Evolutionary conservation across 2,113 vertebrate species (phyloP).

Genomic region (Thamnaconus septentrionalis): DNA sequence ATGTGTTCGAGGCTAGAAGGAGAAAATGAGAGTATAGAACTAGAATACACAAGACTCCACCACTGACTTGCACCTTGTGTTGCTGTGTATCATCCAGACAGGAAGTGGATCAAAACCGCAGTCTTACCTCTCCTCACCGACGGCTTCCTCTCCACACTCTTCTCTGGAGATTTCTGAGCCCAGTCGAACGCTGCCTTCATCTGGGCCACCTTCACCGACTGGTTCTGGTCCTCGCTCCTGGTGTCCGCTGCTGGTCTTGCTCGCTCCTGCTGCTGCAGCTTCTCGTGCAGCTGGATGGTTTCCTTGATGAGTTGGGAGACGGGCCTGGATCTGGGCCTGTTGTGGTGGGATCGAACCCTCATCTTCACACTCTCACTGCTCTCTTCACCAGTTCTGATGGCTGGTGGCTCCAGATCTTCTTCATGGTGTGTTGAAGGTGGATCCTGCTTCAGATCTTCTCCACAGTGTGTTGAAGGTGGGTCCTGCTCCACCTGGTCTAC

Average conservation of each 20-base stretch:
- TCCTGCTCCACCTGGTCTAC: too few relatives aligned
- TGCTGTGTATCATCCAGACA: background rate
- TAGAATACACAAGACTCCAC: too few relatives aligned
- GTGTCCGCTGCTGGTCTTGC: conserved; percentile 56
- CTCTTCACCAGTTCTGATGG: conserved; percentile 12
- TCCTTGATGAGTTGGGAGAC: conserved; percentile 78
- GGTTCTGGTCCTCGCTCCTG: conserved; percentile 65
- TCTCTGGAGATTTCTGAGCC: conserved; percentile 71
- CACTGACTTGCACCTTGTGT: too few relatives aligned
- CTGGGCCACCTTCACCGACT: conserved; percentile 74
- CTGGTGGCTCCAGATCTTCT: too few relatives aligned
- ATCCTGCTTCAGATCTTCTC: background rate
- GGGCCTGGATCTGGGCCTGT: conserved; percentile 55
- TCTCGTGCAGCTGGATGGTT: conserved; percentile 73
- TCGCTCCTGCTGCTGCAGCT: conserved; percentile 66
- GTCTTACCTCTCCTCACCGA: conserved; percentile 76
- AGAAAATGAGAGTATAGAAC: too few relatives aligned
- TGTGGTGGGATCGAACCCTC: conserved; percentile 38
- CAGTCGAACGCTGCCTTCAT: conserved; percentile 79
- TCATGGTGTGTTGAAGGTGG: too few relatives aligned
- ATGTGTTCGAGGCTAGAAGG: too few relatives aligned
- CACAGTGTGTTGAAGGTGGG: too few relatives aligned
- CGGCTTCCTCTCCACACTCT: conserved; percentile 65
- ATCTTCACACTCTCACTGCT: conserved; percentile 17
- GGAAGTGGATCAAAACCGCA: background rate